Conservation (phyloP, 2,797 vertebrate species). For the Lagorchestes hirsutus region DNA sequence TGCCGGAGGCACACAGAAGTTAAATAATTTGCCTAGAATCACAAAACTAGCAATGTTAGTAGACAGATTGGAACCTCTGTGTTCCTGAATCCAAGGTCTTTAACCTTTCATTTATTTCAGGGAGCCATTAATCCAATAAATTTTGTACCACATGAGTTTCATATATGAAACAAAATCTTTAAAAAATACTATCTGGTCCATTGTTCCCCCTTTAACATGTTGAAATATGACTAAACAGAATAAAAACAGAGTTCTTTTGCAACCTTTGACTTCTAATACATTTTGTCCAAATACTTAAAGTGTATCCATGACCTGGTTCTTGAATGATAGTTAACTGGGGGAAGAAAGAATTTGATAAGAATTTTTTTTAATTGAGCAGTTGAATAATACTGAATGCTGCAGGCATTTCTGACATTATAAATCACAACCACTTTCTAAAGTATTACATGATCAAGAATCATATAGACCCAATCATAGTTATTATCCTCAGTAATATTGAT, state of each 20-base stretch:
- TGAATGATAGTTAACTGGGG: conserved; percentile 10
- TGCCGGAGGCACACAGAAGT: not conserved
- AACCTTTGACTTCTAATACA: not conserved
- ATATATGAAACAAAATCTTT: not conserved
- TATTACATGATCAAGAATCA: conserved; percentile 43
- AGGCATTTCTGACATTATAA: conserved; percentile 18
- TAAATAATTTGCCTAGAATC: not conserved
- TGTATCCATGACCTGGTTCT: not conserved
- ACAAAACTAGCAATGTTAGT: not conserved
- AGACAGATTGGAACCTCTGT: not conserved
- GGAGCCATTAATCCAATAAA: not conserved
- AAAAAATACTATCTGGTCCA: not conserved
- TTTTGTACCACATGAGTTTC: not conserved
- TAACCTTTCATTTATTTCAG: not conserved
- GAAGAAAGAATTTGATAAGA: conserved; percentile 1
- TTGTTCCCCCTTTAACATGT: not conserved
- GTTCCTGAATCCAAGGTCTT: not conserved
- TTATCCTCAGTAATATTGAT: conserved; percentile 46
- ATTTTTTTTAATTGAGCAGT: not conserved
- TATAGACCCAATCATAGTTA: conserved; percentile 44
- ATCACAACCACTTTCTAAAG: conserved; percentile 44
- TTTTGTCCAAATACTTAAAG: not conserved
- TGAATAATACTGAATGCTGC: conserved; percentile 36
- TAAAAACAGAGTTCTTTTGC: not conserved
- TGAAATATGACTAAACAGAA: conserved; percentile 36